phyloP scores from a whole-genome alignment of 2,113 vertebrate genomes.

The Psettodes erumei region DNA sequence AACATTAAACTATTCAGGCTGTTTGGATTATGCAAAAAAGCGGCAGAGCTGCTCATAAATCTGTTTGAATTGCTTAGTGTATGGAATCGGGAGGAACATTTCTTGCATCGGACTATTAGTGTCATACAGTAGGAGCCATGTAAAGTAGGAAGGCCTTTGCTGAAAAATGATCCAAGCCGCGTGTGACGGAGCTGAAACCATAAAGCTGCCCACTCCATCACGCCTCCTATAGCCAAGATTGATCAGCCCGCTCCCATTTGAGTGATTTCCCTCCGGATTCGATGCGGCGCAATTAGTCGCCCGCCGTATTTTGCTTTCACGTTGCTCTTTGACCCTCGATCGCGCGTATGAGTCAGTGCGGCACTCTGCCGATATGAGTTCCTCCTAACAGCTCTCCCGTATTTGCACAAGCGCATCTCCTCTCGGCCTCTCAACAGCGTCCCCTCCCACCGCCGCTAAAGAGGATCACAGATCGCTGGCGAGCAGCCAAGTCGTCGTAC shows the following conservation, averaged over 20 bases:
- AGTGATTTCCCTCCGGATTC: slow-evolving; percentile 80
- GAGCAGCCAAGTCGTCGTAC: slow-evolving; percentile 55
- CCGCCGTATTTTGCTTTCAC: slow-evolving; percentile 60
- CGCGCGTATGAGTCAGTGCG: slow-evolving; percentile 52
- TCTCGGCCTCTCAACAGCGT: slow-evolving; percentile 53
- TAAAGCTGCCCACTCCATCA: slow-evolving; percentile 78
- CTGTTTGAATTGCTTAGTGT: slow-evolving; percentile 44
- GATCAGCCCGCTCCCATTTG: slow-evolving; percentile 76
- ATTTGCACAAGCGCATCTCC: slow-evolving; percentile 62
- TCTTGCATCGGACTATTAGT: slow-evolving; percentile 44
- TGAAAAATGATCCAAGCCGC: slow-evolving; percentile 60
- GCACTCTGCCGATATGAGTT: slow-evolving; percentile 72
- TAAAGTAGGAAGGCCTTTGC: slow-evolving; percentile 38
- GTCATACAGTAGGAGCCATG: slow-evolving; percentile 43
- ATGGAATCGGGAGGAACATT: slow-evolving; percentile 36
- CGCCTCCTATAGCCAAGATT: slow-evolving; percentile 62
- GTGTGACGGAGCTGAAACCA: slow-evolving; percentile 56
- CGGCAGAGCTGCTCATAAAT: slow-evolving; percentile 50
- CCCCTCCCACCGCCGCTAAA: slow-evolving; percentile 52
- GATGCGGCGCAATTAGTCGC: slow-evolving; percentile 74
- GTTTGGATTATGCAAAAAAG: slow-evolving; percentile 43
- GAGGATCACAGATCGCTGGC: slow-evolving; percentile 71
- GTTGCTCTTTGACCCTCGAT: slow-evolving; percentile 59
- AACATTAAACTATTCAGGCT: slow-evolving; percentile 41
- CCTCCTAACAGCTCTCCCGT: slow-evolving; percentile 65